Evolutionary conservation across 2,888 invertebrate species (phyloP).

Genomic region (Xanthostigma xanthostigma): DNA sequence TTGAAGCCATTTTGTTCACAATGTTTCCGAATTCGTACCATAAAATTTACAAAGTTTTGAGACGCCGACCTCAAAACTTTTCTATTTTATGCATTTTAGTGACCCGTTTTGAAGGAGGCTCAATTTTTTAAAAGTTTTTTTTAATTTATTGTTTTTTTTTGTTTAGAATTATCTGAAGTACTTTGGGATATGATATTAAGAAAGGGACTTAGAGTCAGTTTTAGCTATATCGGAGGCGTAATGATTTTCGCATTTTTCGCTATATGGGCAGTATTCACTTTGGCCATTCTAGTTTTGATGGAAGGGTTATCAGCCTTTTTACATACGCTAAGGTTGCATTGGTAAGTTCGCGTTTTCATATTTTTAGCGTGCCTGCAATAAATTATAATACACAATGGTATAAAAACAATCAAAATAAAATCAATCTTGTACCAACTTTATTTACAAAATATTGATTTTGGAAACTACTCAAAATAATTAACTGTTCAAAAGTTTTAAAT

Average conservation of each 20-base stretch:
- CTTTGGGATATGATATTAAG: slow-evolving; percentile 58
- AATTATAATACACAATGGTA: too few species aligned
- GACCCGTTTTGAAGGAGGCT: too few species aligned
- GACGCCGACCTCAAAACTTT: too few species aligned
- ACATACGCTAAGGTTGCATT: slow-evolving; percentile 77
- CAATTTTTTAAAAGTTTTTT: too few species aligned
- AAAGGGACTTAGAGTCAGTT: not conserved
- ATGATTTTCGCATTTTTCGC: slow-evolving; percentile 51
- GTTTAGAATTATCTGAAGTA: slow-evolving; percentile 65
- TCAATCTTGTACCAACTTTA: not conserved
- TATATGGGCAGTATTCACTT: slow-evolving; percentile 64
- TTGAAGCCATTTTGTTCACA: too few species aligned
- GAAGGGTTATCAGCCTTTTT: slow-evolving; percentile 83
- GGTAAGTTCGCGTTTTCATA: slow-evolving; percentile 33
- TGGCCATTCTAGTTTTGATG: slow-evolving; percentile 75
- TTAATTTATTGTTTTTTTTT: slow-evolving; percentile 15
- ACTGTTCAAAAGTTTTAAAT: not conserved
- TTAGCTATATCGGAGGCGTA: slow-evolving; percentile 30
- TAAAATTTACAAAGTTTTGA: too few species aligned
- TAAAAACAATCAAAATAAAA: not conserved
- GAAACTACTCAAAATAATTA: not conserved
- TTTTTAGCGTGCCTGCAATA: not conserved
- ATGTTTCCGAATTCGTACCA: too few species aligned
- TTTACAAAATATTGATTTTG: not conserved
- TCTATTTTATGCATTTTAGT: too few species aligned